These are phyloP conservation scores for Accipiter virgatus DNA, from an alignment of 2,113 vertebrate genomes.

Conservation along the genomic window DNA sequence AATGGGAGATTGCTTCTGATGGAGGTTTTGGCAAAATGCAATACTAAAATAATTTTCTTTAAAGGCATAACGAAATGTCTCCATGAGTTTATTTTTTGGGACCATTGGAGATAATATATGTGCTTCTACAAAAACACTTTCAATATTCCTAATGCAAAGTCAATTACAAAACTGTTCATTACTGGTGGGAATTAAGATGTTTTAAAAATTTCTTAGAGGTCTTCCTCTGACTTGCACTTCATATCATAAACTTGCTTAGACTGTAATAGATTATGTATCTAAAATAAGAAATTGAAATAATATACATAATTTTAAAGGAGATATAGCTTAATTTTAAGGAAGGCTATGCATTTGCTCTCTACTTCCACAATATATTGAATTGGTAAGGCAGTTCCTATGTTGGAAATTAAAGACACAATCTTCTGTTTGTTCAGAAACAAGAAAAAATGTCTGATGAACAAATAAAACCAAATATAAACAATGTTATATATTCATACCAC, in stretches of 20 bases:
- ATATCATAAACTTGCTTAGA: background rate
- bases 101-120: background rate
- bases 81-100: background rate
- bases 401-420: background rate
- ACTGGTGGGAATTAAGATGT: background rate
- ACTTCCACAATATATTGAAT: background rate
- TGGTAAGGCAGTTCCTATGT: background rate
- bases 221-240: background rate
- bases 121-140: background rate
- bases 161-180: background rate
- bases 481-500: background rate
- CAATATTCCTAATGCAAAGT: background rate
- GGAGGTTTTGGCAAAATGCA: background rate
- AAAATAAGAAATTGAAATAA: background rate
- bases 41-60: background rate
- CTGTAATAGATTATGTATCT: background rate
- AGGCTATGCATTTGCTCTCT: background rate
- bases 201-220: background rate
- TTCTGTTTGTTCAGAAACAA: background rate
- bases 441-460: background rate
- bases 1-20: background rate
- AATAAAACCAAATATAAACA: background rate
- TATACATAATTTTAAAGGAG: background rate
- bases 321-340: background rate
- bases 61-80: background rate